phyloP scores from a whole-genome alignment of 2,113 vertebrate genomes.

The Catharus fuscescens region DNA sequence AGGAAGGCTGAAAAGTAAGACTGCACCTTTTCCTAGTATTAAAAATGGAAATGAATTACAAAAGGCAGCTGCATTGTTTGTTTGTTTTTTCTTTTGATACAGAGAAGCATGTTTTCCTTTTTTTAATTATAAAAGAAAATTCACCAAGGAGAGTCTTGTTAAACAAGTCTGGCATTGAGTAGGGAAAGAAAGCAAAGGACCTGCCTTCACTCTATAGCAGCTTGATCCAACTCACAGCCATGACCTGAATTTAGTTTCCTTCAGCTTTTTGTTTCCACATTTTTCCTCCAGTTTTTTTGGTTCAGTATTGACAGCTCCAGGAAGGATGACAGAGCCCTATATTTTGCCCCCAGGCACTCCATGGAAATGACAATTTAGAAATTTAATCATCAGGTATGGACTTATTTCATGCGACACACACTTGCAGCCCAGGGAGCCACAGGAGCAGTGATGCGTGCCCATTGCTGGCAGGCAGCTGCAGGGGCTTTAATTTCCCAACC shows the following conservation, averaged over 20 bases:
- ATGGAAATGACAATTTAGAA: background rate
- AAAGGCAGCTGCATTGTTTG: background rate
- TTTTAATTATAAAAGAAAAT: conserved; percentile 12
- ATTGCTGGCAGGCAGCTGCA: background rate
- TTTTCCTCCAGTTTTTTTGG: background rate
- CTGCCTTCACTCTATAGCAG: background rate
- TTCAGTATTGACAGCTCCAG: background rate
- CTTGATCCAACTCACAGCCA: background rate
- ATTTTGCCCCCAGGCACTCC: background rate
- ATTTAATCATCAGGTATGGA: background rate
- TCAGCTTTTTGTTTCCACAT: background rate
- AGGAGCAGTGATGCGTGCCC: background rate
- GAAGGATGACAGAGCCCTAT: background rate
- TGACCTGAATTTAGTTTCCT: background rate
- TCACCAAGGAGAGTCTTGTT: background rate
- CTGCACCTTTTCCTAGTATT: background rate
- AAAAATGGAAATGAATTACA: background rate
- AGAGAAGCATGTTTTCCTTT: background rate
- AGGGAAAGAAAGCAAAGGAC: background rate
- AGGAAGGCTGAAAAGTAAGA: background rate
- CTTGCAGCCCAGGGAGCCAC: background rate
- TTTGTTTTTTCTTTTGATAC: background rate
- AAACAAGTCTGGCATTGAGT: background rate
- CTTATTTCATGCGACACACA: accelerated
- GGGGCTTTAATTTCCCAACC: background rate